Conservation (phyloP, 2,888 invertebrate genomes). For the Ichneumon xanthorius region DNA sequence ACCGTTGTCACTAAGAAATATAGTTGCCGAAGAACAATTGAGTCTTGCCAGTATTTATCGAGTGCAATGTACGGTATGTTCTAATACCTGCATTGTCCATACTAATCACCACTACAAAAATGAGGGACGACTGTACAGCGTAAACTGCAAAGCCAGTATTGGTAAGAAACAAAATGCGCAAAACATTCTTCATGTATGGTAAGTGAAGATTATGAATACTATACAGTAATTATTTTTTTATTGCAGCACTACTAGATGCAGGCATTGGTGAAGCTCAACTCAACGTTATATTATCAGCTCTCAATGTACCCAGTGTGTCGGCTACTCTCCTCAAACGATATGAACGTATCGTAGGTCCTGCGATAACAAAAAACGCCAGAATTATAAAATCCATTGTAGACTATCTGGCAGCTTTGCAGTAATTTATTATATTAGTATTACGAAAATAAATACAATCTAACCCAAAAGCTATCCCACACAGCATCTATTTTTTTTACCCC, state of each 20-base stretch:
- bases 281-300: conserved; percentile 20
- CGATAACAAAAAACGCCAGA: conserved; percentile 23
- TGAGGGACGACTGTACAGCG: neutral
- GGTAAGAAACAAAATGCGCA: conserved; percentile 26
- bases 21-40: neutral
- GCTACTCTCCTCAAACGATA: conserved; percentile 22
- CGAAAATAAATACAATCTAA: no score
- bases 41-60: conserved; percentile 2
- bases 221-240: conserved; percentile 1
- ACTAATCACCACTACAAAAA: no score
- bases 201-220: conserved; percentile 1
- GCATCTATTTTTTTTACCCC: no score
- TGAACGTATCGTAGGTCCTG: conserved; percentile 37
- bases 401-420: no score
- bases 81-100: no score
- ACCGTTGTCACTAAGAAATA: neutral
- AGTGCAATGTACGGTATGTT: neutral
- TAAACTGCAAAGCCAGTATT: conserved; percentile 11
- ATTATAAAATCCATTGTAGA: no score
- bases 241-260: conserved; percentile 26
- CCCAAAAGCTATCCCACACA: no score
- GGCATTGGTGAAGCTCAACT: conserved; percentile 38
- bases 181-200: neutral
- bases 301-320: conserved; percentile 26
- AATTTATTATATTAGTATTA: no score